phyloP scores from a whole-genome alignment of 1,140 invertebrate species.

The Trichonephila clavata region DNA sequence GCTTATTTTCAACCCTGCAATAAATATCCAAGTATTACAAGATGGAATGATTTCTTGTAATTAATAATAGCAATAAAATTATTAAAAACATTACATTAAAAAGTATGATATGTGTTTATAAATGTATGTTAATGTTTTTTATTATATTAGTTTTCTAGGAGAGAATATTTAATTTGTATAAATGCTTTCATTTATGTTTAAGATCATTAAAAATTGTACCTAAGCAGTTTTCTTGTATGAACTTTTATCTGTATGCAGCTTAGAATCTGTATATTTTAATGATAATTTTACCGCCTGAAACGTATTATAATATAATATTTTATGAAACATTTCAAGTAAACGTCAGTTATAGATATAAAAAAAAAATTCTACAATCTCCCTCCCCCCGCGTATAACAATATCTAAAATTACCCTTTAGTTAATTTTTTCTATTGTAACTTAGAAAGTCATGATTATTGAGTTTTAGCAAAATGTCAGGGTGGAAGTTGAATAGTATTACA shows the following conservation, averaged over 20 bases:
- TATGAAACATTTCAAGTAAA: no score
- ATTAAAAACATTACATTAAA: background rate
- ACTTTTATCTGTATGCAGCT: constrained; percentile 6
- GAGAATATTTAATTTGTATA: background rate
- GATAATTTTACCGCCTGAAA: no score
- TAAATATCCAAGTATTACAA: background rate
- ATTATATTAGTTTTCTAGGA: background rate
- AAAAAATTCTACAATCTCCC: no score
- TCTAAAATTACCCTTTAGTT: no score
- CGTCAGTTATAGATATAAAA: no score
- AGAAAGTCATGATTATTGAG: no score
- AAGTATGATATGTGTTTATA: background rate
- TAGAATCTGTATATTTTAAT: background rate
- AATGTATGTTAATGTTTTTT: background rate
- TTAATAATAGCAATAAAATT: background rate
- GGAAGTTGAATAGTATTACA: no score
- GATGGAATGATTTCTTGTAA: background rate
- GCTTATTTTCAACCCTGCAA: constrained; percentile 28
- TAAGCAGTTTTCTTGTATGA: background rate
- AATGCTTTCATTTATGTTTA: background rate
- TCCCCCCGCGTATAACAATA: no score
- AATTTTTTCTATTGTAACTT: no score
- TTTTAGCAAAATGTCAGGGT: no score
- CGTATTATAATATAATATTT: no score
- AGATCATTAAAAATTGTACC: background rate